phyloP scores from a whole-genome alignment of 2,888 invertebrate species.

The Spisula subtruncata region DNA sequence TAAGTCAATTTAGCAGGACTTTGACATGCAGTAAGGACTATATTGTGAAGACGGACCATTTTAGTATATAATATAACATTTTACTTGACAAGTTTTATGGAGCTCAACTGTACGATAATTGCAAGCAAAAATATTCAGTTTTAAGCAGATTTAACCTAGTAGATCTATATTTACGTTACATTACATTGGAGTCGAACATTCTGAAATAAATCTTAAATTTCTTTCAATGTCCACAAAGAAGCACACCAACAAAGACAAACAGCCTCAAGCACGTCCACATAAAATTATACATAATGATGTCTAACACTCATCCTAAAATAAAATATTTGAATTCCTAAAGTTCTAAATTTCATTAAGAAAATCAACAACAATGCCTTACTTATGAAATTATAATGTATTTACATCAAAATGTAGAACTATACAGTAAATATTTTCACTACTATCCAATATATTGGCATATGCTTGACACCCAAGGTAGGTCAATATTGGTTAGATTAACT shows the following conservation, averaged over 20 bases:
- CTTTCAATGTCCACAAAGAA: neutral
- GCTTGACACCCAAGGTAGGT: neutral
- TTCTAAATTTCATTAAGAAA: constrained; percentile 10
- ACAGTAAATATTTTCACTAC: neutral
- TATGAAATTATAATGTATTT: constrained; percentile 5
- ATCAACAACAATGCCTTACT: neutral
- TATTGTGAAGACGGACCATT: too few relatives aligned
- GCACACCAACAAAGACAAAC: neutral
- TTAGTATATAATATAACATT: too few relatives aligned
- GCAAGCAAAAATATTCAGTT: too few relatives aligned
- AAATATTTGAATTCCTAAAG: neutral
- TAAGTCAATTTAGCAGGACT: too few relatives aligned
- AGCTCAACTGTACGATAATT: too few relatives aligned
- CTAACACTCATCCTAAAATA: neutral
- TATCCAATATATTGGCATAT: neutral
- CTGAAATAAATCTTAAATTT: too few relatives aligned
- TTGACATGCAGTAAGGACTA: too few relatives aligned
- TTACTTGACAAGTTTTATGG: too few relatives aligned
- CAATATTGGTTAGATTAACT: neutral
- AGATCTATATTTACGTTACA: too few relatives aligned
- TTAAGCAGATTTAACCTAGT: too few relatives aligned
- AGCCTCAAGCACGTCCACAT: neutral
- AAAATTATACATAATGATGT: neutral
- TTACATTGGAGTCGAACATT: too few relatives aligned
- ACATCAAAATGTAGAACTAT: neutral